These are phyloP conservation scores for Otolemur crassicaudatus DNA, from an alignment of 2,797 vertebrate genomes.

Conservation along the genomic window DNA sequence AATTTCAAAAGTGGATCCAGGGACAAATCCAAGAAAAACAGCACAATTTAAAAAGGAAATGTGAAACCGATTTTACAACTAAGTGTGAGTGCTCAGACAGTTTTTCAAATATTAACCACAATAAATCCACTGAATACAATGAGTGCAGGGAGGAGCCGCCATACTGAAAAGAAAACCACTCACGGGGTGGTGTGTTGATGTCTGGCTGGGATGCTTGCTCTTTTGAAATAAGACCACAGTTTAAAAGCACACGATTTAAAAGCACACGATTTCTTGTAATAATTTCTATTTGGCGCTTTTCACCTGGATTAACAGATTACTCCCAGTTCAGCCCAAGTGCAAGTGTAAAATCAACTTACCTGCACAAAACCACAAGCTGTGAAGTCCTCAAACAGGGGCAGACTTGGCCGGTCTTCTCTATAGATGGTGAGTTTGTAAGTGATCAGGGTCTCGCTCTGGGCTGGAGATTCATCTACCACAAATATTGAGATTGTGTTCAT, in stretches of 20 bases:
- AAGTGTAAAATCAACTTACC: conserved; percentile 86
- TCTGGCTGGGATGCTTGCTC: background rate
- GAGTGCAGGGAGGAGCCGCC: background rate
- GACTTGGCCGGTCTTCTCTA: conserved; percentile 94
- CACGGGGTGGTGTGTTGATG: background rate
- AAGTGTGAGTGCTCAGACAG: conserved; percentile 7
- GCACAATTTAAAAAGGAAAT: conserved; percentile 62
- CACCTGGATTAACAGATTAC: background rate
- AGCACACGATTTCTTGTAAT: background rate
- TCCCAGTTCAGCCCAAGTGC: conserved; percentile 15
- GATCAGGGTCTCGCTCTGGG: conserved; percentile 86
- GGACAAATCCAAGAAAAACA: conserved; percentile 71
- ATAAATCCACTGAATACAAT: background rate
- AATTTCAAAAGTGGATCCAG: conserved; percentile 56
- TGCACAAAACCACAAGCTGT: conserved; percentile 94
- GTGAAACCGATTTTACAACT: conserved; percentile 58
- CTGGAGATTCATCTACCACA: conserved; percentile 87
- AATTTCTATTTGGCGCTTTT: conserved; percentile 19
- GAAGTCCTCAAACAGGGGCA: conserved; percentile 96
- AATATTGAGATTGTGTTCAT: conserved; percentile 92
- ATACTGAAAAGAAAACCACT: background rate
- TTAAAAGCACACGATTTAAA: background rate
- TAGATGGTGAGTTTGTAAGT: conserved; percentile 93
- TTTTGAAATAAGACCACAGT: conserved; percentile 4
- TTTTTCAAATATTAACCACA: conserved; percentile 49